Evolutionary conservation across 2,113 vertebrate species (phyloP).

Genomic region (Arenaria interpres): DNA sequence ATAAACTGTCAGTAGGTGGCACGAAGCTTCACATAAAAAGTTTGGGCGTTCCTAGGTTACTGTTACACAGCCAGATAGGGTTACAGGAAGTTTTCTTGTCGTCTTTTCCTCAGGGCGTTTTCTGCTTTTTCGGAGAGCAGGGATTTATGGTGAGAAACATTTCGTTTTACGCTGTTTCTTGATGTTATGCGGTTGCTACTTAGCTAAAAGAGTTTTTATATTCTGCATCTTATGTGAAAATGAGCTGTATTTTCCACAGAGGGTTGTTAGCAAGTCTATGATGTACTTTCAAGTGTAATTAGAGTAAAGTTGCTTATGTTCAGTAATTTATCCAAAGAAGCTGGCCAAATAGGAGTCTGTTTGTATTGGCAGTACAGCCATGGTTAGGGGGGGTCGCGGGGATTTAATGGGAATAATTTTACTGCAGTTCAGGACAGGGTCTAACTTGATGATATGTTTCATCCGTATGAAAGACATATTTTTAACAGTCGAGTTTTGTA

Average conservation of each 20-base stretch:
- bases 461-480: background rate
- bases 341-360: background rate
- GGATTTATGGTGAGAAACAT: slow-evolving; percentile 30
- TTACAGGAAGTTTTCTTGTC: slow-evolving; percentile 20
- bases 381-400: background rate
- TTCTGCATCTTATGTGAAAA: background rate
- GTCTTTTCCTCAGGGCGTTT: background rate
- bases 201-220: background rate
- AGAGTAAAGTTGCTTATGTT: background rate
- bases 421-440: background rate
- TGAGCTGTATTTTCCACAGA: background rate
- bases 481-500: background rate
- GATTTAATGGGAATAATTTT: background rate
- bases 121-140: background rate
- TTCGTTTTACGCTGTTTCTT: background rate
- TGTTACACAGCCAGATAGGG: background rate
- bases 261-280: background rate
- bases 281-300: background rate
- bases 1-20: slow-evolving; percentile 28
- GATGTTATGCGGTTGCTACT: background rate
- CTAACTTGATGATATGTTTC: background rate
- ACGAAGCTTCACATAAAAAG: background rate
- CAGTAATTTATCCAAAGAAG: background rate
- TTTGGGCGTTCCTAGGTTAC: background rate
- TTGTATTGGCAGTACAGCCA: background rate